Conservation (phyloP, 2,113 vertebrate genomes). For the Psophia crepitans region DNA sequence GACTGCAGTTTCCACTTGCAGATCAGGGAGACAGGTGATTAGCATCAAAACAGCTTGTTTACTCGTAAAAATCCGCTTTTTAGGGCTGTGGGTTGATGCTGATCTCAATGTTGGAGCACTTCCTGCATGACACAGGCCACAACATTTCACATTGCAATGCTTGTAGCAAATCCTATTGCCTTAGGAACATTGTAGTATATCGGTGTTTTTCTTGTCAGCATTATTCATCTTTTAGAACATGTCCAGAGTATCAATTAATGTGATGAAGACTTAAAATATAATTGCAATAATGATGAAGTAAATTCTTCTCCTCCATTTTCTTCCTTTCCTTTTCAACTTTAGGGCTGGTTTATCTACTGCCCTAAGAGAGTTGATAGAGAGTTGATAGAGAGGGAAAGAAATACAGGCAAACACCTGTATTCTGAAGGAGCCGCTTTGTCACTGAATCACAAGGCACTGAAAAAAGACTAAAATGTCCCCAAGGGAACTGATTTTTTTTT, state of each 20-base stretch:
- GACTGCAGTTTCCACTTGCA: neutral
- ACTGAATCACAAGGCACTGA: neutral
- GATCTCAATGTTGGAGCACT: neutral
- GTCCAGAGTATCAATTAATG: neutral
- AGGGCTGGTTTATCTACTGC: neutral
- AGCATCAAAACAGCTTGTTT: neutral
- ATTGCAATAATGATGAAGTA: neutral
- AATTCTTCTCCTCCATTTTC: neutral
- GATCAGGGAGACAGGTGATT: neutral
- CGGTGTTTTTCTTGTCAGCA: neutral
- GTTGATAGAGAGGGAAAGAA: neutral
- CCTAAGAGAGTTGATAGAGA: neutral
- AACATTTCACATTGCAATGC: neutral
- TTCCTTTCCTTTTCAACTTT: neutral
- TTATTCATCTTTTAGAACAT: neutral
- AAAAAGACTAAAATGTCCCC: neutral
- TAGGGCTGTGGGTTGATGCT: neutral
- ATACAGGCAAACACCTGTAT: fast-evolving
- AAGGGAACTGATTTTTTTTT: fast-evolving
- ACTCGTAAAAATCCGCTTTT: neutral
- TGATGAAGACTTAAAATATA: neutral
- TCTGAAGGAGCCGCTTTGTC: neutral
- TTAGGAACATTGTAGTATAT: neutral
- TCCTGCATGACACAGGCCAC: neutral
- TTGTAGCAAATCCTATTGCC: neutral